Percentiles rank a stretch among this genome's conserved stretches.
phyloP scores from a whole-genome alignment of 2,888 invertebrate species.

The Rutpela maculata region DNA sequence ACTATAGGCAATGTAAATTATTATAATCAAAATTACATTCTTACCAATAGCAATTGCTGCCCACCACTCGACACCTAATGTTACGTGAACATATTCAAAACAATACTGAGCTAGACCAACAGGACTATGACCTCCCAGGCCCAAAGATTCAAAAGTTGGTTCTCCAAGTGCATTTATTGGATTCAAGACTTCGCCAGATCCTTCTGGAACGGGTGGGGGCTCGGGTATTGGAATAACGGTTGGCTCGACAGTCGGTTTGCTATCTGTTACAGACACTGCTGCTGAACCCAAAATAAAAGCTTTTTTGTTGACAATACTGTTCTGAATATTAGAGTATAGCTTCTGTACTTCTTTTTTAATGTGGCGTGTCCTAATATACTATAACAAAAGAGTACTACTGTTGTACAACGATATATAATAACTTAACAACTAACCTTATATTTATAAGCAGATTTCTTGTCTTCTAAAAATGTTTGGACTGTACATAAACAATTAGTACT shows the following conservation, averaged over 20 bases:
- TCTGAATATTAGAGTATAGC: slow-evolving; percentile 51
- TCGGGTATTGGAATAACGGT: slow-evolving; percentile 60
- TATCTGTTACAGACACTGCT: slow-evolving; percentile 44
- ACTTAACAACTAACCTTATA: slow-evolving; percentile 40
- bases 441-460: slow-evolving; percentile 40
- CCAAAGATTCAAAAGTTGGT: slow-evolving; percentile 86
- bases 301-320: slow-evolving; percentile 39
- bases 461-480: slow-evolving; percentile 44
- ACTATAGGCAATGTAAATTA: no score
- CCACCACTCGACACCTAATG: slow-evolving; percentile 95
- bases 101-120: slow-evolving; percentile 87
- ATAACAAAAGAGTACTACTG: slow-evolving; percentile 4
- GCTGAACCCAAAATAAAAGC: slow-evolving; percentile 37
- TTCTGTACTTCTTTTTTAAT: slow-evolving; percentile 56
- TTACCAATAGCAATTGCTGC: slow-evolving; percentile 85
- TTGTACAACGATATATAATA: slow-evolving; percentile 12
- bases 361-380: slow-evolving; percentile 47
- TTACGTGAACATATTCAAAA: slow-evolving; percentile 90
- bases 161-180: slow-evolving; percentile 79
- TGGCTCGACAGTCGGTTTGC: slow-evolving; percentile 28
- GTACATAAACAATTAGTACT: slow-evolving; percentile 34
- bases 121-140: slow-evolving; percentile 89
- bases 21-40: slow-evolving; percentile 26
- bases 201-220: slow-evolving; percentile 68
- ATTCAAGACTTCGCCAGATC: slow-evolving; percentile 62